Percentiles rank a stretch among this genome's conserved stretches.
phyloP scores from a whole-genome alignment of 2,113 vertebrate genomes.

The Myocastor coypus region DNA sequence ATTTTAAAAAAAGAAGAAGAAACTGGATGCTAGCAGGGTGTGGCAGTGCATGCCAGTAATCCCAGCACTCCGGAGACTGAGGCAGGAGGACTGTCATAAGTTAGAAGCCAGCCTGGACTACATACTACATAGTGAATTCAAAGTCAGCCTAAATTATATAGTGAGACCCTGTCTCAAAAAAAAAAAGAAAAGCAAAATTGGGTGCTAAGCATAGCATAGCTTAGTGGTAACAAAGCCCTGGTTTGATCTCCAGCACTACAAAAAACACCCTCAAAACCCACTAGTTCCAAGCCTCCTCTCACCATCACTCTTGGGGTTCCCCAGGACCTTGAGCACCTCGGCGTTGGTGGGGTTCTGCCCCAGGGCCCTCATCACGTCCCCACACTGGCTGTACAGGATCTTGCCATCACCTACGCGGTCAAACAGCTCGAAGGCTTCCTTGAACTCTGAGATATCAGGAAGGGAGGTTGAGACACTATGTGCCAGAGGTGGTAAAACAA shows the following conservation, averaged over 20 bases:
- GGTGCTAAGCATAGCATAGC: neutral
- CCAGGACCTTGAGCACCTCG: constrained; percentile 84
- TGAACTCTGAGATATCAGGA: constrained; percentile 80
- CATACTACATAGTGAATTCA: neutral
- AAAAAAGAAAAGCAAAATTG: neutral
- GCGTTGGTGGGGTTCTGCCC: constrained; percentile 86
- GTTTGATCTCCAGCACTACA: neutral
- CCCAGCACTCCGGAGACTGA: neutral
- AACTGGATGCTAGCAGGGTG: neutral
- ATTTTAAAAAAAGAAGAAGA: neutral
- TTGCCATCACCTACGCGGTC: constrained; percentile 84
- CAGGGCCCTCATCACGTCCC: constrained; percentile 84
- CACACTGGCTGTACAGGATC: constrained; percentile 84
- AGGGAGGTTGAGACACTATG: neutral
- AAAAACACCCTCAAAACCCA: neutral
- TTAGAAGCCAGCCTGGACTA: neutral
- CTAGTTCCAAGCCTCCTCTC: constrained; percentile 39
- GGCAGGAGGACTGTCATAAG: neutral
- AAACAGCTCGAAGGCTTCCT: constrained; percentile 85
- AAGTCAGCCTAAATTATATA: too few relatives aligned
- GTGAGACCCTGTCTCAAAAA: too few relatives aligned
- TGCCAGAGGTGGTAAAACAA: neutral
- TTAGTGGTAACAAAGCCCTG: neutral
- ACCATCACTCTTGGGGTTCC: constrained; percentile 85
- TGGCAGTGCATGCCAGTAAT: neutral